These are phyloP conservation scores for Poeciliopsis paucimaculata DNA, from an alignment of 2,797 vertebrate species.

Conservation along the genomic window DNA sequence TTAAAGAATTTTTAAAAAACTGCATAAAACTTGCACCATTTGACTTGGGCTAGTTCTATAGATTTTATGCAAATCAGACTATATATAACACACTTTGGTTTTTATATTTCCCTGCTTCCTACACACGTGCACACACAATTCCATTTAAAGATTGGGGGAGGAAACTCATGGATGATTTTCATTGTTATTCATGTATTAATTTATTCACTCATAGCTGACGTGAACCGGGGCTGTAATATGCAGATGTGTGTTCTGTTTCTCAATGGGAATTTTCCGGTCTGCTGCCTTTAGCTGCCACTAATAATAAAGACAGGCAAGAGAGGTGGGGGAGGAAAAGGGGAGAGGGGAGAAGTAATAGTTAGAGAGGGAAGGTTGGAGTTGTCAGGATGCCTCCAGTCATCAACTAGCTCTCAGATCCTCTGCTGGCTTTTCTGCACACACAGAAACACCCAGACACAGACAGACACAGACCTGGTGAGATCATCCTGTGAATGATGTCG, in stretches of 20 bases:
- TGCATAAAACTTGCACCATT: not conserved
- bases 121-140: slow-evolving; percentile 38
- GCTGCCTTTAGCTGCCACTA: slow-evolving; percentile 78
- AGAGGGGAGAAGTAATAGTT: slow-evolving; percentile 21
- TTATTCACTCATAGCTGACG: slow-evolving; percentile 78
- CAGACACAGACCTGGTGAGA: slow-evolving; percentile 63
- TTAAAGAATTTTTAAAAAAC: not conserved
- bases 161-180: slow-evolving; percentile 72
- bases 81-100: slow-evolving; percentile 25
- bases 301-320: slow-evolving; percentile 79
- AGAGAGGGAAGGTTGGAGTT: slow-evolving; percentile 49
- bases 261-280: slow-evolving; percentile 81
- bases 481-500: slow-evolving; percentile 63
- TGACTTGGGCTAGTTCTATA: slow-evolving; percentile 27
- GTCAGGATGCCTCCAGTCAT: slow-evolving; percentile 68
- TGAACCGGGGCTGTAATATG: slow-evolving; percentile 80
- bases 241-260: slow-evolving; percentile 83
- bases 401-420: slow-evolving; percentile 40
- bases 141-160: slow-evolving; percentile 66
- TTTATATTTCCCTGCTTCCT: not conserved
- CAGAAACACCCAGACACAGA: slow-evolving; percentile 4
- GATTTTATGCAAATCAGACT: slow-evolving; percentile 53
- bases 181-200: slow-evolving; percentile 87
- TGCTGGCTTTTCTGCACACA: slow-evolving; percentile 14
- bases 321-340: slow-evolving; percentile 32